These are phyloP conservation scores for Pseudomyrmex concolor DNA, from an alignment of 1,140 invertebrate species.

Conservation along the genomic window DNA sequence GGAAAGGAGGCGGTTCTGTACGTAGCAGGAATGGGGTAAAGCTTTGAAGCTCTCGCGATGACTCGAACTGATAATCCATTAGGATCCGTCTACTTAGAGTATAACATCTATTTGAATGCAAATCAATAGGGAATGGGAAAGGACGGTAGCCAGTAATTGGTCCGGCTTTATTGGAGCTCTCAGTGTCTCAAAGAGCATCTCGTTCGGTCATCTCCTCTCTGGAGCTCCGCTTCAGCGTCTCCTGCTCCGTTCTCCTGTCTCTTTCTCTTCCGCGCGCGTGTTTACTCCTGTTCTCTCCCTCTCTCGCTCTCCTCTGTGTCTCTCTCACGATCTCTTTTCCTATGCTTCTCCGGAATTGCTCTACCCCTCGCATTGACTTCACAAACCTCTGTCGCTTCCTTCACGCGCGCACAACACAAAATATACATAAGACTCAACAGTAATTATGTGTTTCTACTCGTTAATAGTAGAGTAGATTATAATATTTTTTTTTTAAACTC, in stretches of 20 bases:
- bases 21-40: constrained; percentile 67
- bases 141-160: constrained; percentile 84
- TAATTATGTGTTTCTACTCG: constrained; percentile 61
- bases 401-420: constrained; percentile 39
- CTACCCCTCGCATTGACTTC: constrained; percentile 61
- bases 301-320: constrained; percentile 4
- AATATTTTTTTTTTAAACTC: not conserved
- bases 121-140: constrained; percentile 85
- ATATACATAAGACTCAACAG: constrained; percentile 59
- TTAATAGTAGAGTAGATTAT: not conserved
- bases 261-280: constrained; percentile 33
- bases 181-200: constrained; percentile 85
- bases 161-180: constrained; percentile 85
- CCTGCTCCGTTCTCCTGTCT: constrained; percentile 55
- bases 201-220: constrained; percentile 85
- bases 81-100: constrained; percentile 86
- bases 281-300: constrained; percentile 61
- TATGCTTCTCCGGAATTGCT: constrained; percentile 50
- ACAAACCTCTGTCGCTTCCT: constrained; percentile 57
- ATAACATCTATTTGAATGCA: constrained; percentile 86
- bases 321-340: constrained; percentile 53
- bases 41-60: constrained; percentile 85
- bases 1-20: constrained; percentile 79
- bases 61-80: constrained; percentile 86
- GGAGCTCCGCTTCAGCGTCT: constrained; percentile 68